Conservation (phyloP, 1,140 invertebrate genomes). For the Diorhabda elongata region DNA sequence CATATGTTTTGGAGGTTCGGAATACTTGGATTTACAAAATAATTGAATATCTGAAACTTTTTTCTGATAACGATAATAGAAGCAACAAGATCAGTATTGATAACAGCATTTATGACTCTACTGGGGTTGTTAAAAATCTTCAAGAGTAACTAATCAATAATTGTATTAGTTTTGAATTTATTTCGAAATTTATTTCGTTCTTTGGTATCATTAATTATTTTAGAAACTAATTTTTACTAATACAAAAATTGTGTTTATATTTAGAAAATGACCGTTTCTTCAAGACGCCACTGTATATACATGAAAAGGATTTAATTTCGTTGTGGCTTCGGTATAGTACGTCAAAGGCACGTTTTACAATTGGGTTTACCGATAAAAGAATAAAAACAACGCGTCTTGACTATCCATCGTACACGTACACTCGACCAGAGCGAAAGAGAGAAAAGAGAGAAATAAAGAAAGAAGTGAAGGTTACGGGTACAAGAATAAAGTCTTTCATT, state of each 20-base stretch:
- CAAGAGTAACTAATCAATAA: no score
- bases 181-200: no score
- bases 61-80: no score
- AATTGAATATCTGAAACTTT: no score
- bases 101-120: no score
- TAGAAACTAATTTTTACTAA: no score
- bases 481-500: conserved; percentile 35
- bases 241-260: neutral
- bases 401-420: neutral
- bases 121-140: no score
- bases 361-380: neutral
- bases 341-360: neutral
- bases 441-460: neutral
- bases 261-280: neutral
- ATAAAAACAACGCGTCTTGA: neutral
- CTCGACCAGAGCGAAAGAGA: neutral
- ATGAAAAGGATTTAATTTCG: neutral
- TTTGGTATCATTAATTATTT: no score
- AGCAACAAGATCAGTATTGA: no score
- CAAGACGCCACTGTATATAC: neutral
- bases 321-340: neutral
- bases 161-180: no score
- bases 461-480: conserved; percentile 9
- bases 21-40: no score
- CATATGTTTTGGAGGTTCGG: no score